Conservation (phyloP, 1,140 invertebrate species). For the Aporrectodea caliginosa region DNA sequence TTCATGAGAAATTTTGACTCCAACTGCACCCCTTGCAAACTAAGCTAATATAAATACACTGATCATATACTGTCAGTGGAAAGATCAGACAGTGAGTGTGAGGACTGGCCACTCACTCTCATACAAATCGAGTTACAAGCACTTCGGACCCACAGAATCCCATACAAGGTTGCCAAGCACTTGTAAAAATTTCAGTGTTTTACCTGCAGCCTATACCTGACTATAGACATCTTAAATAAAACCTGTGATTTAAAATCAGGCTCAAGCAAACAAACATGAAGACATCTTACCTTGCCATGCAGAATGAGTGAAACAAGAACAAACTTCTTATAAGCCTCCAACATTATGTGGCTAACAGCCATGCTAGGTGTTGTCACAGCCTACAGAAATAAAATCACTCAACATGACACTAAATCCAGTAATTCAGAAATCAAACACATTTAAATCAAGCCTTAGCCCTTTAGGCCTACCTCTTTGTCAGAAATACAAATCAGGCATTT, state of each 20-base stretch:
- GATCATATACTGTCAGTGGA: too few relatives aligned
- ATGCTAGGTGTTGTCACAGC: slow-evolving; percentile 86
- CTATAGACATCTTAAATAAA: not conserved
- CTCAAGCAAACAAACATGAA: slow-evolving; percentile 8
- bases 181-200: not conserved
- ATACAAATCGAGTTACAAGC: not conserved
- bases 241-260: not conserved
- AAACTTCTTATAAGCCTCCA: slow-evolving; percentile 95
- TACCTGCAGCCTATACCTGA: too few relatives aligned
- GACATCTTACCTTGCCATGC: slow-evolving; percentile 73
- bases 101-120: not conserved
- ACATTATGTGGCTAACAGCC: slow-evolving; percentile 91
- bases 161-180: not conserved
- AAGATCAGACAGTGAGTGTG: too few relatives aligned
- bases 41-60: too few relatives aligned
- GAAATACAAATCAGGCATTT: too few relatives aligned
- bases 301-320: slow-evolving; percentile 85
- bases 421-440: too few relatives aligned
- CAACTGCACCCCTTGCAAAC: too few relatives aligned
- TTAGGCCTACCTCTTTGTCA: too few relatives aligned
- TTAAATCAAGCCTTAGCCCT: too few relatives aligned
- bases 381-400: slow-evolving; percentile 38
- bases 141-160: not conserved
- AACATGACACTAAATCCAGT: too few relatives aligned
- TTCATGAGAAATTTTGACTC: too few relatives aligned